Base-by-base conservation (phyloP, 2,888 invertebrate species). In the Hirtodrosophila alboralis region DNA sequence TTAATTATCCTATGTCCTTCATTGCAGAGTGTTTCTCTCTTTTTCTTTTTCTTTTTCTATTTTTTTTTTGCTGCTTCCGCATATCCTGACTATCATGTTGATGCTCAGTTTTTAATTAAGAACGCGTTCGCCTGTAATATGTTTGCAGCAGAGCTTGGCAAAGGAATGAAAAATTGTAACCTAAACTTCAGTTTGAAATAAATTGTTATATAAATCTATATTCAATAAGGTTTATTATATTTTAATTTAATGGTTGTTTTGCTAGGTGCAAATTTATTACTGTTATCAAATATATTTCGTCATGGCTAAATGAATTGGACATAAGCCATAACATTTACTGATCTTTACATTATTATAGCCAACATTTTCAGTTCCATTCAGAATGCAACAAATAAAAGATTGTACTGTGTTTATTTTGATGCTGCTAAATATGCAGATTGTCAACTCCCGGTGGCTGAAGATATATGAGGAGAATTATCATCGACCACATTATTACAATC, bases 1-100 rank as follows among this genome's bases (percentile, higher is more conserved):
- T 83, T 79, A 79, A 80, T 80, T 79, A 83, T 73, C 76, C 76
- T 49, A 60, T 63, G 59, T 60, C 45, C 75, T 60, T 49, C 51
- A 34, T 57, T 43, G 52, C 54, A 37, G 28, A 47, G 23, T 3
- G 18, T 18, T 18, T 18, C n/a, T 18, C 18, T 18, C 4, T 48
- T 34, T 9, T 26, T 5, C 16, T 21, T 34, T 18, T 14, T 40
- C 60, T 53, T 54, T 21, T 34, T 18, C 12, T 40, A 60, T 53
- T 54, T 36, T 53, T 28, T 30, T 31, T 33, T 36, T 18, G 12
- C 30, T 33, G 27, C 54, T 60, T 52, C 34, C 52, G 23, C 8
- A 23, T 8, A 57, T 18, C 18, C 8, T 16, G 45, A 36, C 45
- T 23, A 51, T 69, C 33, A 37, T 38, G 52, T 53, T 49, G 59